These are phyloP conservation scores for Cydia strobilella DNA, from an alignment of 1,140 invertebrate genomes.

Conservation along the genomic window DNA sequence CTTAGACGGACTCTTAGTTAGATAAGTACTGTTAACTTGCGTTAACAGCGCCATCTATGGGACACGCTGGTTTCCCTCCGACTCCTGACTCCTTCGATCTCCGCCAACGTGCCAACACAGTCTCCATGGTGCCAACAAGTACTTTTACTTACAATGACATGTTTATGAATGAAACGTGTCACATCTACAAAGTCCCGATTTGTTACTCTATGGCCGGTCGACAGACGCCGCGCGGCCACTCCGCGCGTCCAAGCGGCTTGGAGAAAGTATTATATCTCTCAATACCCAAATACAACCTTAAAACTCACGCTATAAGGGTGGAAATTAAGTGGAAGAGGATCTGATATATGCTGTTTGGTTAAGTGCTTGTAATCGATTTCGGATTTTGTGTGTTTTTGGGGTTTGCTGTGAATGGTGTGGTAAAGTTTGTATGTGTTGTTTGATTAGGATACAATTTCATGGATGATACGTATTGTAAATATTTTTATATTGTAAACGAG, in stretches of 20 bases:
- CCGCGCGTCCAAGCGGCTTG: conserved; percentile 57
- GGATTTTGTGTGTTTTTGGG: conserved; percentile 13
- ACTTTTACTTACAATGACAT: background rate
- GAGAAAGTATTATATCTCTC: conserved; percentile 61
- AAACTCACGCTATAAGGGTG: background rate
- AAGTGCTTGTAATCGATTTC: conserved; percentile 26
- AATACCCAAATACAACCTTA: conserved; percentile 46
- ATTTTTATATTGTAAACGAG: background rate
- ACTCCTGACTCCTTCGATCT: too few species aligned
- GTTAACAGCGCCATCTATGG: too few species aligned
- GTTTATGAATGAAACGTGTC: background rate
- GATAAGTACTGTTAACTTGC: too few species aligned
- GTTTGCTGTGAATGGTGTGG: background rate
- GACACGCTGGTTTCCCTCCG: too few species aligned
- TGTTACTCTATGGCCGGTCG: conserved; percentile 49
- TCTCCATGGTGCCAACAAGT: too few species aligned
- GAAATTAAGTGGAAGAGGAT: background rate
- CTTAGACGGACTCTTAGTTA: too few species aligned
- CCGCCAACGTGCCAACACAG: too few species aligned
- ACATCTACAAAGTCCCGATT: background rate
- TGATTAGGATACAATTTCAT: background rate
- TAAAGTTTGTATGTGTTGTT: background rate
- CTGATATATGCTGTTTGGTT: conserved; percentile 24
- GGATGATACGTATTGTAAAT: background rate
- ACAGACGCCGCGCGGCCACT: conserved; percentile 59